Base-by-base conservation (phyloP, 2,113 vertebrate species). In the Serinus canaria region DNA sequence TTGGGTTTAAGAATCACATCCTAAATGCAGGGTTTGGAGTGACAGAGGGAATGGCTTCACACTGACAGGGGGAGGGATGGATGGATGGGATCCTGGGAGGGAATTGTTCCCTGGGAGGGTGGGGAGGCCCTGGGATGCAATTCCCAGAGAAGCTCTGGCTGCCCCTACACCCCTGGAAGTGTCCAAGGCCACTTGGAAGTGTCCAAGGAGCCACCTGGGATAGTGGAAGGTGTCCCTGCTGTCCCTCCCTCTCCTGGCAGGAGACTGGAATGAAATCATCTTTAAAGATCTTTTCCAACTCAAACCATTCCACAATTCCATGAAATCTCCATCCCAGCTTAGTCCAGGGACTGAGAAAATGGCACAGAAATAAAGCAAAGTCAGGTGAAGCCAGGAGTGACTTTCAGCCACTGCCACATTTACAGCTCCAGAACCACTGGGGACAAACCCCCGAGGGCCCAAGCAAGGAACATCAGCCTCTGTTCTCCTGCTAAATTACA, bases 61-160 rank as follows among this genome's bases (percentile, higher is more conserved):
- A 15, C 0, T 10, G 39, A 21, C 11, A 41, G 14, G 10, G 11
- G 33, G 3, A 60, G 60, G 30, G 14, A 0, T 0, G 13, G 14
- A 0, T 0, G 13, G 37, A 6, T 41, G 69, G 53, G 14, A 68
- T 27, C 8, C 6, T 19, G 9, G 55, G 21, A 62, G 13, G 21
- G 41, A 76, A 90, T 62, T 62, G 2, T 1, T 14, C 21, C 24
- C 47, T 55, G 30, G 0, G 30, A 68, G 46, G 60, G 11, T 59
- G 15, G 5, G 3, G 15, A 50, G 6, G 10, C 2, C 23, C 24
- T 76, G 70, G 55, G 6, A 31, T 21, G 31, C 39, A 17, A 15
- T 76, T 46, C 7, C 9, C 87, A 69, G n/a, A 62, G 41, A 19
- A 69, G 22, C 8, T 62, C 4, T 2, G 39, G 70, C 46, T 83